Evolutionary conservation across 2,113 vertebrate genomes (phyloP), one percentile per base, ranked within the genome.

Genomic region (Chaenocephalus aceratus): DNA sequence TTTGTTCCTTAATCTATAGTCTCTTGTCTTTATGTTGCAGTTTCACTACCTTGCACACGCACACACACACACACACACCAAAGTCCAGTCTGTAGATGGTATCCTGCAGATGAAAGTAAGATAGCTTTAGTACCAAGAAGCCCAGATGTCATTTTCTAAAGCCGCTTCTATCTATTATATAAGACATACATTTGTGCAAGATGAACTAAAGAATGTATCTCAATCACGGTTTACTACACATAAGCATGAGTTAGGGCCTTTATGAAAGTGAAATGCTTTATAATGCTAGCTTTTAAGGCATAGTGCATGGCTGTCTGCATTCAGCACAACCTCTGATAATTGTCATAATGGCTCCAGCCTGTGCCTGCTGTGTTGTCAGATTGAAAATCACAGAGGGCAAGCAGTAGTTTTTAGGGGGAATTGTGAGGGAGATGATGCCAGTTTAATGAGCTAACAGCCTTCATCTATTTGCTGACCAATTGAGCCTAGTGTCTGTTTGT

Each of bases 371-470:
- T 56, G 79, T 23, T 18, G 51, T 61, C n/a, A 8, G 41, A 53
- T 16, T 59, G 48, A 23, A 59, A 57, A 8, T 53, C 74, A 15
- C 63, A 41, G 48, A 51, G 61, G 68, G 46, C 72, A 66, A 60
- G 48, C 51, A 34, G 56, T 18, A 75, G 66, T 75, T 75, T 77
- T 34, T 41, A 11, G 54, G 18, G 57, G 16, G 1, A 26, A 65
- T 53, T 70, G 53, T 0, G 34, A 76, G 57, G 73, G 34, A 74
- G 74, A 74, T 58, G 71, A 82, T 69, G 74, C 44, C 75, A 60
- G 65, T 84, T 81, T 79, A 90, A 92, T 88, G 79, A 85, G 86
- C 85, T 86, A 89, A 89, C 73, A 82, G 80, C 81, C 56, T 63
- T 74, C 83, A 79, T 88, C 85, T 59, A 88, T 85, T 82, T 88